A percentile compares a stretch with the other conserved stretches of the same genome.
These are phyloP conservation scores for Corvus moneduloides DNA, from an alignment of 2,113 vertebrate genomes.

Conservation along the genomic window DNA sequence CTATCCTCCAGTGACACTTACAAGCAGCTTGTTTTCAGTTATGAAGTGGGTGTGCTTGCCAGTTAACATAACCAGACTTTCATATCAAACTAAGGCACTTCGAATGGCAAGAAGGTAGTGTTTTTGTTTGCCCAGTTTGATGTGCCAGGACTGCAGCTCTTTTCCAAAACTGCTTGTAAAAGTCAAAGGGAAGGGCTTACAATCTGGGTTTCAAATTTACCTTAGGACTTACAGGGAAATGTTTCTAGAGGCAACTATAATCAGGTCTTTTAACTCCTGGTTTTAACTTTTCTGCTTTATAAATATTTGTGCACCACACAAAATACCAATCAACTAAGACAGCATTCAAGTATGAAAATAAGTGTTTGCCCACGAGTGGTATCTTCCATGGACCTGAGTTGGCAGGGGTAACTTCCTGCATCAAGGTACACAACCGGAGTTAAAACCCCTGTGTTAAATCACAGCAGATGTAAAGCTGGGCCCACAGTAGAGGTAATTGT, in stretches of 20 bases:
- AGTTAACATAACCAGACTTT: conserved; percentile 11
- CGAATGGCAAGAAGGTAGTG: neutral
- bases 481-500: neutral
- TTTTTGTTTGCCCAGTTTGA: neutral
- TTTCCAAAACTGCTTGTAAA: conserved; percentile 5
- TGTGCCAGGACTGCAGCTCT: neutral
- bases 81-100: neutral
- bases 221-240: neutral
- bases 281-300: neutral
- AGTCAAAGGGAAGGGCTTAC: neutral
- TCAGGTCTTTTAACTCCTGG: neutral
- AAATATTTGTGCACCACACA: neutral
- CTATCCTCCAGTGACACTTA: conserved; percentile 26
- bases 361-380: neutral
- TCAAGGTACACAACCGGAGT: neutral
- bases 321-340: neutral
- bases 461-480: neutral
- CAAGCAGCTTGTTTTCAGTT: conserved; percentile 10
- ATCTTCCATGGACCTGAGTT: neutral
- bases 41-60: neutral
- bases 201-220: neutral
- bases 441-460: neutral
- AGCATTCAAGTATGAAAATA: neutral
- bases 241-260: neutral
- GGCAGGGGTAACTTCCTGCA: neutral